These are phyloP conservation scores for Trichogramma dendrolimi DNA, from an alignment of 2,888 invertebrate species.

Conservation along the genomic window DNA sequence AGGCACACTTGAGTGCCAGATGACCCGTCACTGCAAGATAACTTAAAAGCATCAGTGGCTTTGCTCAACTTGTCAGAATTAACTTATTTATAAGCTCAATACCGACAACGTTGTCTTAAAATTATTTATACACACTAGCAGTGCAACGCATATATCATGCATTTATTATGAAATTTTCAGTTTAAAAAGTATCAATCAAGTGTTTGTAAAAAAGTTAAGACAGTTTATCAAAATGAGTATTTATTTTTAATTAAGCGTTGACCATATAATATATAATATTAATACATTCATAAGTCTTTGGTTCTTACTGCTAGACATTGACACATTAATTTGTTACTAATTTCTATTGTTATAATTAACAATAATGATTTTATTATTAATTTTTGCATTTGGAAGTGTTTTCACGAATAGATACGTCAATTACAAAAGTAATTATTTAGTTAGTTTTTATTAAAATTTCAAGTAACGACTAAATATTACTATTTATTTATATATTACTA, in stretches of 20 bases:
- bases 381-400: neutral
- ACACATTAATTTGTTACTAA: conserved; percentile 11
- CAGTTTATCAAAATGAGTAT: no score
- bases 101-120: neutral
- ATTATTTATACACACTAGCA: conserved; percentile 14
- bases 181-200: no score
- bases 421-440: neutral
- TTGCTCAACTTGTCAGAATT: conserved; percentile 49
- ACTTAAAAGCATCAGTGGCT: conserved; percentile 51
- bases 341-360: neutral
- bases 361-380: conserved; percentile 2
- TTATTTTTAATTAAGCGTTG: no score
- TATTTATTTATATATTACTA: neutral
- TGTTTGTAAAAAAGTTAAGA: no score
- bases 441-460: neutral
- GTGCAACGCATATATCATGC: no score
- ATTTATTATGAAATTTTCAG: no score
- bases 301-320: conserved; percentile 11
- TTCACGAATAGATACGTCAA: neutral
- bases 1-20: conserved; percentile 52
- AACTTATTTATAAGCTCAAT: conserved; percentile 48
- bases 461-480: neutral
- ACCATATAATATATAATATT: no score
- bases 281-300: conserved; percentile 7
- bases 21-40: conserved; percentile 51